phyloP scores from a whole-genome alignment of 2,797 vertebrate species.

The Forpus xanthops region DNA sequence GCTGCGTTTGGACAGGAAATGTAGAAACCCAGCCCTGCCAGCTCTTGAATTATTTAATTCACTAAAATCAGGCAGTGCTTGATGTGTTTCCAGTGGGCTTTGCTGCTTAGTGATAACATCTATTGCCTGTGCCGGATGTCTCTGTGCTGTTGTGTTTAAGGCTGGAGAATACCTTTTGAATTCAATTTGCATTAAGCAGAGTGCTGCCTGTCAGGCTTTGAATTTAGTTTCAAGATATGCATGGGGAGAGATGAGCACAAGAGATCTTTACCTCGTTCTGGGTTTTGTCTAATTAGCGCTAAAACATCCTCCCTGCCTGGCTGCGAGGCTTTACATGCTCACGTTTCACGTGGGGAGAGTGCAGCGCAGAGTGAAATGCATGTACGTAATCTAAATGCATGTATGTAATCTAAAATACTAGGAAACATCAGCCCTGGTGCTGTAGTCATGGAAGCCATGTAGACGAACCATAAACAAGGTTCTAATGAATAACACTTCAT shows the following conservation, averaged over 20 bases:
- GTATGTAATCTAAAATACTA: not conserved
- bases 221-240: not conserved
- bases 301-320: not conserved
- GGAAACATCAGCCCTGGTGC: not conserved
- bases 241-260: not conserved
- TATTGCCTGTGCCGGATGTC: not conserved
- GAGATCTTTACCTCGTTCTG: not conserved
- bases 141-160: not conserved
- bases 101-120: constrained; percentile 8
- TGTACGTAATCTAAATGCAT: not conserved
- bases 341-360: not conserved
- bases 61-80: constrained; percentile 33
- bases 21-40: not conserved
- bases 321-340: not conserved
- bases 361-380: not conserved
- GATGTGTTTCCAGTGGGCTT: constrained; percentile 32
- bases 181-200: not conserved
- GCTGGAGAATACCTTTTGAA: not conserved
- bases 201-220: not conserved
- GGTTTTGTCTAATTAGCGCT: not conserved
- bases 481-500: not conserved
- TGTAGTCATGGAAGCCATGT: constrained; percentile 35
- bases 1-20: constrained; percentile 3
- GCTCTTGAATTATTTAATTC: constrained; percentile 60
- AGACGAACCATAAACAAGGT: not conserved